A percentile compares a stretch with the other conserved stretches of the same genome.
Conservation (phyloP, 2,888 invertebrate genomes). For the Acleris literana region DNA sequence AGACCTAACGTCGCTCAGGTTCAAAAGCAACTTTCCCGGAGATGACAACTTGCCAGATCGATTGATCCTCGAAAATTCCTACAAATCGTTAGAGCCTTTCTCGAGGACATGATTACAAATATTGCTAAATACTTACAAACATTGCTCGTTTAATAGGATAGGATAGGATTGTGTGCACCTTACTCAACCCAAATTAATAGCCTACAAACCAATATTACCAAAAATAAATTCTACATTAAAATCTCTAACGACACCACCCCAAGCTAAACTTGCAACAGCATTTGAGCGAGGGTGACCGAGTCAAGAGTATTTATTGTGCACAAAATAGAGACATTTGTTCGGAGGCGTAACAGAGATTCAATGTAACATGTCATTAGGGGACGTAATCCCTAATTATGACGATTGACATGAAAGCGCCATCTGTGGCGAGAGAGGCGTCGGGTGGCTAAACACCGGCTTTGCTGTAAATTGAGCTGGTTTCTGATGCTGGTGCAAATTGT, state of each 20-base stretch:
- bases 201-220: no score
- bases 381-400: constrained; percentile 82
- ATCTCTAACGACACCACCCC: constrained; percentile 3
- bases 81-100: no score
- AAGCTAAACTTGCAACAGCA: not conserved
- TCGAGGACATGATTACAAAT: no score
- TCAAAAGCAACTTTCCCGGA: no score
- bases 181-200: no score
- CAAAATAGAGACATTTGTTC: constrained; percentile 70
- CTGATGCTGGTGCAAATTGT: not conserved
- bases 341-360: constrained; percentile 77
- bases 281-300: constrained; percentile 40
- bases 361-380: constrained; percentile 81
- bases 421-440: constrained; percentile 78
- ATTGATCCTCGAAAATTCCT: no score
- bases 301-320: constrained; percentile 68
- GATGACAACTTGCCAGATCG: no score
- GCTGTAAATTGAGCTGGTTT: constrained; percentile 50
- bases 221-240: no score
- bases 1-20: no score
- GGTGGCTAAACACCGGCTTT: constrained; percentile 54
- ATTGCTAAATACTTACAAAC: no score
- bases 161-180: no score
- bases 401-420: constrained; percentile 82
- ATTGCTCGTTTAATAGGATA: no score